Conservation (phyloP, 2,113 vertebrate species). For the Eretmochelys imbricata region DNA sequence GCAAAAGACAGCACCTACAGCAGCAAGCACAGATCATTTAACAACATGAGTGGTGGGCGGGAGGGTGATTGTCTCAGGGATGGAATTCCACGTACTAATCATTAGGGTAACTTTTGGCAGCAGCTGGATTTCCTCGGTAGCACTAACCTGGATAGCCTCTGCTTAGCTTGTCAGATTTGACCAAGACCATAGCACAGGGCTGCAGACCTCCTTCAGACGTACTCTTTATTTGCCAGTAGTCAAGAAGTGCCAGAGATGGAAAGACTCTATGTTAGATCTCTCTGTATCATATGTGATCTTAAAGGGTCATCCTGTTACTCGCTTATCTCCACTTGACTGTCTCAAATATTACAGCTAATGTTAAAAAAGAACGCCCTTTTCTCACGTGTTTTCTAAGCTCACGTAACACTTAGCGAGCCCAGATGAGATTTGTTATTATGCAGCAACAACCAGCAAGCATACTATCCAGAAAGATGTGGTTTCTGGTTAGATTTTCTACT, state of each 20-base stretch:
- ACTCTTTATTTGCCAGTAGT: background rate
- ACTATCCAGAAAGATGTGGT: accelerated
- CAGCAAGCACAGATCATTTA: accelerated
- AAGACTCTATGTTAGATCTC: background rate
- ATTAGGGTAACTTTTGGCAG: accelerated
- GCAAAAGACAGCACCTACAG: background rate
- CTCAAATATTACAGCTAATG: accelerated
- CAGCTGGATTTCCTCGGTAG: background rate
- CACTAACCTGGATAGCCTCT: background rate
- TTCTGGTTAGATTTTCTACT: background rate
- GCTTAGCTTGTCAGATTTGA: background rate
- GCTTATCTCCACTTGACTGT: background rate
- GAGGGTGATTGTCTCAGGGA: no score
- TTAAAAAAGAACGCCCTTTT: accelerated
- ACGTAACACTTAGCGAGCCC: accelerated
- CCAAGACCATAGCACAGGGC: background rate
- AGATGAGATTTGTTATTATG: background rate
- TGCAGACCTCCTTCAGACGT: background rate
- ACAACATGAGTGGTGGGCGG: no score
- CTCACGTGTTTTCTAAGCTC: background rate
- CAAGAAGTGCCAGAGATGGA: background rate
- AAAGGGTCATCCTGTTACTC: background rate
- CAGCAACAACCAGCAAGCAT: background rate
- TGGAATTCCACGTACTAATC: background rate
- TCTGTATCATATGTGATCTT: accelerated